These are phyloP conservation scores for Eutolmus rufibarbis DNA, from an alignment of 2,888 invertebrate genomes.

Conservation along the genomic window DNA sequence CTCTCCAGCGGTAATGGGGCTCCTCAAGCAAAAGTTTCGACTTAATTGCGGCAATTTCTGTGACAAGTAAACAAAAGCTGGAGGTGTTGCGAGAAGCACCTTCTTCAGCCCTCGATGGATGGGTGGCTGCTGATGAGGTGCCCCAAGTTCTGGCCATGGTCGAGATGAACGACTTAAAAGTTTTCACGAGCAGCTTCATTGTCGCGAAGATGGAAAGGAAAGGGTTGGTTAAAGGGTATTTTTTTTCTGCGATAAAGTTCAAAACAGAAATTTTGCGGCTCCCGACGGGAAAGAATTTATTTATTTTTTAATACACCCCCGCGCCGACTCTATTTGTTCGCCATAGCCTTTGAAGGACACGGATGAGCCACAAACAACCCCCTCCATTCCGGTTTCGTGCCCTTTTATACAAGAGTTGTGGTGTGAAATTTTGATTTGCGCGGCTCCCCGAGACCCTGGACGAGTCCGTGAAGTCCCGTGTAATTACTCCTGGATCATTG, in stretches of 20 bases:
- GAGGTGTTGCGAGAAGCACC: not conserved
- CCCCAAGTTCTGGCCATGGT: not conserved
- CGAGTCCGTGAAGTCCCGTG: not conserved
- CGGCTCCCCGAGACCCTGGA: not conserved
- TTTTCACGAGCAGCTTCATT: not conserved
- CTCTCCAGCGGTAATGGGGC: not conserved
- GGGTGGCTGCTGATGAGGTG: not conserved
- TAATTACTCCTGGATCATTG: constrained; percentile 22
- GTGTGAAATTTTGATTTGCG: not conserved
- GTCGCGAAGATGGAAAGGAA: not conserved
- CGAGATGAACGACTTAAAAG: not conserved
- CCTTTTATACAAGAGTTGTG: not conserved
- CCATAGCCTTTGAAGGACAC: not conserved
- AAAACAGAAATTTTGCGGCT: not conserved
- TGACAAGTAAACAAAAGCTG: constrained; percentile 4
- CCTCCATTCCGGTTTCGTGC: not conserved
- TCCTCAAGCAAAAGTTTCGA: not conserved
- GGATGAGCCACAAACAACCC: not conserved
- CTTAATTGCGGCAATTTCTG: constrained; percentile 11
- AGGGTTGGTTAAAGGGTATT: not conserved
- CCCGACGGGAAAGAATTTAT: not conserved
- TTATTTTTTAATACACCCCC: not conserved
- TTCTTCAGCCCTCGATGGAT: not conserved
- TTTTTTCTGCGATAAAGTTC: not conserved
- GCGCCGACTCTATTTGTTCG: not conserved